These are phyloP conservation scores for Cettia cetti DNA, from an alignment of 2,113 vertebrate species.

Conservation along the genomic window DNA sequence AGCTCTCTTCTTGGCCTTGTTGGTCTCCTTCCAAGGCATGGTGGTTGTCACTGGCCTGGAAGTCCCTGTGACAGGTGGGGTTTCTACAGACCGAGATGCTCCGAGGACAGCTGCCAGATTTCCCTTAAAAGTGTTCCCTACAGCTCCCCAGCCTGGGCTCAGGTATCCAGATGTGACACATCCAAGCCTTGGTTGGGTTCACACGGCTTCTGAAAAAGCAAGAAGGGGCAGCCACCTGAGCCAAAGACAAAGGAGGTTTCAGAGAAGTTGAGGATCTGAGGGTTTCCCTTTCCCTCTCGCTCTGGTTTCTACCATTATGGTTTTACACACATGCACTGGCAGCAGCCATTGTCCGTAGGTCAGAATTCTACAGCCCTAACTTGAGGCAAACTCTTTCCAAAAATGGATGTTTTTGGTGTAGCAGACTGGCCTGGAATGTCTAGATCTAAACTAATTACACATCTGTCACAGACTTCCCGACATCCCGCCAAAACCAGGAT, in stretches of 20 bases:
- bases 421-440: slow-evolving; percentile 28
- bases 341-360: background rate
- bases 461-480: background rate
- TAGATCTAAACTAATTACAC: slow-evolving; percentile 42
- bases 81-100: background rate
- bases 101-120: background rate
- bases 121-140: background rate
- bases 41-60: background rate
- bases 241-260: background rate
- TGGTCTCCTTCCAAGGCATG: background rate
- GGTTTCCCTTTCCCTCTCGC: background rate
- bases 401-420: background rate
- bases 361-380: background rate
- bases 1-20: background rate
- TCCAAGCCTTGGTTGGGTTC: background rate
- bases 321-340: background rate
- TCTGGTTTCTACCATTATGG: background rate
- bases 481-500: background rate
- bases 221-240: background rate
- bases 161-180: background rate
- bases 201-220: background rate
- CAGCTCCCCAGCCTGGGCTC: background rate
- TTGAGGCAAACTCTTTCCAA: slow-evolving; percentile 1
- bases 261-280: background rate
- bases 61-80: background rate